These are phyloP conservation scores for Gallinago paraguaiae DNA, from an alignment of 2,113 vertebrate genomes.

Conservation along the genomic window DNA sequence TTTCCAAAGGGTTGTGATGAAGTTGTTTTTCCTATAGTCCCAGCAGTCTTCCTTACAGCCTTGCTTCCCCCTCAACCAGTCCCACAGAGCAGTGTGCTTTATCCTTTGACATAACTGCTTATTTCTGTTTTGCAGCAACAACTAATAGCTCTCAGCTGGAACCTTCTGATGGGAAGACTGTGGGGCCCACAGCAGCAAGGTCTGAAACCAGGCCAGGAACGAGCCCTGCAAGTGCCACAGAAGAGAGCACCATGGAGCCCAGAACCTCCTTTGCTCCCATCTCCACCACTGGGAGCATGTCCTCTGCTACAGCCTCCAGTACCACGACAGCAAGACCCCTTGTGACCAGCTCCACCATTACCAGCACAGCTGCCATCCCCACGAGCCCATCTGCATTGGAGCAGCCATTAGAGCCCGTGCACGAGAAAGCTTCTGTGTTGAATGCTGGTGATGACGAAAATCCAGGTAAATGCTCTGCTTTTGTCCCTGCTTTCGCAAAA, in stretches of 20 bases:
- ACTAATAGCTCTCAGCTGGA: not conserved
- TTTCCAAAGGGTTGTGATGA: not conserved
- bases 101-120: conserved; percentile 8
- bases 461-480: conserved; percentile 49
- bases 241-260: not conserved
- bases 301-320: not conserved
- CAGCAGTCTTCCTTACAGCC: not conserved
- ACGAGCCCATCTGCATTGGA: not conserved
- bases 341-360: not conserved
- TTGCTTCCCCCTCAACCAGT: not conserved
- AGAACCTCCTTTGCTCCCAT: not conserved
- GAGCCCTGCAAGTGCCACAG: not conserved
- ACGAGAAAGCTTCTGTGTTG: conserved; percentile 43
- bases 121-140: conserved; percentile 27
- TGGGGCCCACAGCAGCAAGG: not conserved
- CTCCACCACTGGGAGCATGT: fast-evolving
- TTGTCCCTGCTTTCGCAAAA: not conserved
- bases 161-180: not conserved
- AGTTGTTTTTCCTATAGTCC: not conserved
- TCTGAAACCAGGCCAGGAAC: conserved; percentile 1
- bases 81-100: not conserved
- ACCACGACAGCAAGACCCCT: not conserved
- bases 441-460: conserved; percentile 47
- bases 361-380: not conserved
- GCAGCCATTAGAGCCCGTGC: not conserved